A percentile compares a stretch with the other conserved stretches of the same genome.
Conservation (phyloP, 2,888 invertebrate species). For the Empis stercorea region DNA sequence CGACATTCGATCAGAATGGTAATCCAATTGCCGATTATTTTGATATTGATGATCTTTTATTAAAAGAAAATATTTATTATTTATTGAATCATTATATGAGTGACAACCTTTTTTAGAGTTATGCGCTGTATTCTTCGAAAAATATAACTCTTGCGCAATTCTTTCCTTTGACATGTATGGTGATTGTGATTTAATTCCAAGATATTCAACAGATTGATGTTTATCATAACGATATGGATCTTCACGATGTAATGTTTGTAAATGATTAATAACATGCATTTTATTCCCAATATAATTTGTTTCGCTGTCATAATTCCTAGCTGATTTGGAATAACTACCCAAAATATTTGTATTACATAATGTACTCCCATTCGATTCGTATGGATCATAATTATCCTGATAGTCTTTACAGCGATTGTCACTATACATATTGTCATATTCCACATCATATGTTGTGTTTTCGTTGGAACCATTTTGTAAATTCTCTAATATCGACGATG, state of each 20-base stretch:
- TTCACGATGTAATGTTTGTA: constrained; percentile 33
- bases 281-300: constrained; percentile 15
- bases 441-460: constrained; percentile 24
- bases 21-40: constrained; percentile 28
- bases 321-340: constrained; percentile 19
- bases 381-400: constrained; percentile 31
- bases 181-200: constrained; percentile 28
- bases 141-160: constrained; percentile 32
- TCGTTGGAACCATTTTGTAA: constrained; percentile 44
- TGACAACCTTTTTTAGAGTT: constrained; percentile 31
- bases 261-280: constrained; percentile 32
- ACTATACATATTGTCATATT: constrained; percentile 25
- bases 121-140: constrained; percentile 31
- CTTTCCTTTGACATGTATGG: constrained; percentile 35
- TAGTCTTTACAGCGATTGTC: constrained; percentile 26
- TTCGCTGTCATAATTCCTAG: constrained; percentile 32
- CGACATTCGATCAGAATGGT: constrained; percentile 48
- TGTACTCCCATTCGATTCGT: constrained; percentile 17
- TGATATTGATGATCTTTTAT: constrained; percentile 36
- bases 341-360: constrained; percentile 2
- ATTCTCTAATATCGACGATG: constrained; percentile 45
- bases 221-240: constrained; percentile 33
- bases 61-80: constrained; percentile 34
- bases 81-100: constrained; percentile 27
- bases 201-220: constrained; percentile 26